Conservation (phyloP, 2,113 vertebrate species). For the Trogon melanurus region DNA sequence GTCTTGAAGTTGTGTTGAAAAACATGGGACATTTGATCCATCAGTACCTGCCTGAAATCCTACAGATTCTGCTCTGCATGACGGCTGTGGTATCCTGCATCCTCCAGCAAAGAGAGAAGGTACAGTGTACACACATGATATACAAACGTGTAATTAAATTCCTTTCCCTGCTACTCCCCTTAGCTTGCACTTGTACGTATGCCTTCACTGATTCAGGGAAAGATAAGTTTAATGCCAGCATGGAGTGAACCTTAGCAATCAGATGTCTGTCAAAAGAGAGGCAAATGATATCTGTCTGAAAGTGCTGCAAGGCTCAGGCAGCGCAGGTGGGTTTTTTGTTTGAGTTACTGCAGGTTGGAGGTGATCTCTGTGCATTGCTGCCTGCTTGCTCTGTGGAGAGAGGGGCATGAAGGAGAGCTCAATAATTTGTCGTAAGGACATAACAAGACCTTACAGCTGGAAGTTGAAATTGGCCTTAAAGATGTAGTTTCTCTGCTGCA, state of each 20-base stretch:
- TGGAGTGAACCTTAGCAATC: neutral
- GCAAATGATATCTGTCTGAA: neutral
- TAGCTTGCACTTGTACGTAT: neutral
- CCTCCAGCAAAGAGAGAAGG: slow-evolving; percentile 88
- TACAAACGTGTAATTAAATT: neutral
- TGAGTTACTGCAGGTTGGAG: neutral
- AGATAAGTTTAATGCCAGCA: neutral
- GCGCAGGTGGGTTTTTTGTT: neutral
- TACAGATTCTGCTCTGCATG: slow-evolving; percentile 93
- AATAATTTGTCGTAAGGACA: neutral
- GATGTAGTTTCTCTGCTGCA: neutral
- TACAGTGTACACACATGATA: slow-evolving; percentile 1
- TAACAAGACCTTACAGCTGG: neutral
- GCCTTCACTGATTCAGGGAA: neutral
- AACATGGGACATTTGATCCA: slow-evolving; percentile 91
- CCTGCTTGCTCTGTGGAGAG: neutral
- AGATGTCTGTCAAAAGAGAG: neutral
- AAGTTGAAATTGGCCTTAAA: neutral
- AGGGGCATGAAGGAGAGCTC: neutral
- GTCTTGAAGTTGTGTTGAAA: slow-evolving; percentile 87
- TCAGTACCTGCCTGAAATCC: slow-evolving; percentile 86
- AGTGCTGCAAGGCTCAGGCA: neutral
- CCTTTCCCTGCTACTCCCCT: neutral
- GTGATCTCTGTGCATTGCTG: neutral
- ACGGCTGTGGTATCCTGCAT: slow-evolving; percentile 80